Conservation (phyloP, 2,113 vertebrate genomes). For the Eupsittula cactorum region DNA sequence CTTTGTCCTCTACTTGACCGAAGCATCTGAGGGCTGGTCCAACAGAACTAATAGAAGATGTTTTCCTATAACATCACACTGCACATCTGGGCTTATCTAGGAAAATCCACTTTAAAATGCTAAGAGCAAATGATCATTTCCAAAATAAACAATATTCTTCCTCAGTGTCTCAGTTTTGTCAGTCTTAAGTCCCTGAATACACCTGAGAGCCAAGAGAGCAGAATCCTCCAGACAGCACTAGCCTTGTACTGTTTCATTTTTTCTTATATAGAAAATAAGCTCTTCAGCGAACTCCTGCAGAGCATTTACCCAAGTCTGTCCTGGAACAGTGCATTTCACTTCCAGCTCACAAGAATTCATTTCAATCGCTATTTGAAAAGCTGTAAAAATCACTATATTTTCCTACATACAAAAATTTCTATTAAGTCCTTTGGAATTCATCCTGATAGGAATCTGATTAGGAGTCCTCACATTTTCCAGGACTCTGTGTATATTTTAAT, state of each 20-base stretch:
- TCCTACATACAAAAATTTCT: background rate
- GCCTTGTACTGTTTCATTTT: background rate
- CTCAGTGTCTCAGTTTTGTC: background rate
- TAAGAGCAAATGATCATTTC: background rate
- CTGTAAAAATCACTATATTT: background rate
- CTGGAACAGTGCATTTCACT: background rate
- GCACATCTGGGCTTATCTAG: background rate
- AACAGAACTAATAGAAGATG: background rate
- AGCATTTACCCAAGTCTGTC: background rate
- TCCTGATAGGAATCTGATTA: background rate
- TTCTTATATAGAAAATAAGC: background rate
- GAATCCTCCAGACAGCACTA: background rate
- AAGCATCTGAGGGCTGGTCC: background rate
- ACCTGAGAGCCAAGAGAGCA: background rate
- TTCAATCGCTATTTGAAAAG: background rate
- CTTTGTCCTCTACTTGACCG: background rate
- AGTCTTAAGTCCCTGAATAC: background rate
- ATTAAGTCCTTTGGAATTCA: background rate
- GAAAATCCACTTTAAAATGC: background rate
- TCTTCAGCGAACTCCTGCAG: background rate
- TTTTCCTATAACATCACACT: background rate
- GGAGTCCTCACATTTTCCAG: background rate
- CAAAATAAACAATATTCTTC: background rate
- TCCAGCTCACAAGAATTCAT: background rate
- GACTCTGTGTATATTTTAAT: background rate